Conservation (phyloP, 2,113 vertebrate species). For the Stercorarius parasiticus region DNA sequence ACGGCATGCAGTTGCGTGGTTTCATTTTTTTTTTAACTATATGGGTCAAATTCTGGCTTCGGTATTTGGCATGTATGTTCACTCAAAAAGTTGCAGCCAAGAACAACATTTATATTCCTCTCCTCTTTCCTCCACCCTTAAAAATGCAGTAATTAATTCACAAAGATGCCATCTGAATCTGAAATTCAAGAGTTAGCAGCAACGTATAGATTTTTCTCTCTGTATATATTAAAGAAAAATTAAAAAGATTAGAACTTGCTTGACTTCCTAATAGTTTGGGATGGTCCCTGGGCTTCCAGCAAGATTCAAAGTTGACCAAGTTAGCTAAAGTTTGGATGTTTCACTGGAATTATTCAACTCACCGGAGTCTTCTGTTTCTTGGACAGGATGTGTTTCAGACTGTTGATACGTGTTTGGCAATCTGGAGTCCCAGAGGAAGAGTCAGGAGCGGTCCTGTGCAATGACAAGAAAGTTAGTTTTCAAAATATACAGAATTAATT, state of each 20-base stretch:
- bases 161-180: not conserved
- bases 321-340: not conserved
- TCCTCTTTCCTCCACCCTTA: not conserved
- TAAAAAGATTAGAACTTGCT: not conserved
- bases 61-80: not conserved
- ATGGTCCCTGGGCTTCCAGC: not conserved
- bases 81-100: not conserved
- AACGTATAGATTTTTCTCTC: not conserved
- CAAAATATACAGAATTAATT: not conserved
- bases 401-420: not conserved
- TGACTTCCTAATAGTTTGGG: not conserved
- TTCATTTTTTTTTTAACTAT: not conserved
- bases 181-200: not conserved
- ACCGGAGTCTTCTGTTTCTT: conserved; percentile 41
- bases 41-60: not conserved
- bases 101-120: not conserved
- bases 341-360: not conserved
- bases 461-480: not conserved
- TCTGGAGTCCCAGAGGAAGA: not conserved
- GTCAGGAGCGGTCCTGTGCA: not conserved
- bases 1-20: not conserved
- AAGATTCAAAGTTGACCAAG: not conserved
- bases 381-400: not conserved
- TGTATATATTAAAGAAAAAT: not conserved
- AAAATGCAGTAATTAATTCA: not conserved